Conservation (phyloP, 2,888 invertebrate genomes). For the Metallyticus violacea region DNA sequence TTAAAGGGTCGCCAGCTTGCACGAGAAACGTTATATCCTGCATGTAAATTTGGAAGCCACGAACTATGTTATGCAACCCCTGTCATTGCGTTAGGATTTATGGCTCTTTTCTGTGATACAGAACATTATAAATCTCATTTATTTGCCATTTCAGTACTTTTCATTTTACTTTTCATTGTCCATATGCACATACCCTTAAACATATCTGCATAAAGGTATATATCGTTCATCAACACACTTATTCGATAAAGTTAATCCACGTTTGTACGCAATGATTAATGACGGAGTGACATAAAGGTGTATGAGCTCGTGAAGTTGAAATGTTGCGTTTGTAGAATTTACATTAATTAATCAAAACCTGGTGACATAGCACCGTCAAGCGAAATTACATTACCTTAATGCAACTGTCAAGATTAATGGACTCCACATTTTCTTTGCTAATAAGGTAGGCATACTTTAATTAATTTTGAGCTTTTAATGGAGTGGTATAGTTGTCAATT, state of each 20-base stretch:
- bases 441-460: neutral
- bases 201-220: neutral
- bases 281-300: neutral
- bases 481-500: no score
- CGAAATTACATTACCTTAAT: neutral
- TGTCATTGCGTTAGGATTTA: neutral
- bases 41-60: neutral
- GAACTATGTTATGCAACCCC: neutral
- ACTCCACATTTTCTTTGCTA: neutral
- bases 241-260: neutral
- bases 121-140: neutral
- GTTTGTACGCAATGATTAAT: neutral
- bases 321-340: neutral
- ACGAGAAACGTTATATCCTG: neutral
- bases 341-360: neutral
- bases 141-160: neutral
- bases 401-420: neutral
- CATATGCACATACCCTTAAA: neutral
- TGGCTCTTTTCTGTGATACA: neutral
- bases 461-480: neutral
- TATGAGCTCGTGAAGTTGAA: neutral
- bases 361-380: neutral
- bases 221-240: neutral
- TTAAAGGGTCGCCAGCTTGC: neutral
- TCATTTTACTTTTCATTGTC: no score